phyloP scores from a whole-genome alignment of 1,140 invertebrate species.

The Homalodisca vitripennis region DNA sequence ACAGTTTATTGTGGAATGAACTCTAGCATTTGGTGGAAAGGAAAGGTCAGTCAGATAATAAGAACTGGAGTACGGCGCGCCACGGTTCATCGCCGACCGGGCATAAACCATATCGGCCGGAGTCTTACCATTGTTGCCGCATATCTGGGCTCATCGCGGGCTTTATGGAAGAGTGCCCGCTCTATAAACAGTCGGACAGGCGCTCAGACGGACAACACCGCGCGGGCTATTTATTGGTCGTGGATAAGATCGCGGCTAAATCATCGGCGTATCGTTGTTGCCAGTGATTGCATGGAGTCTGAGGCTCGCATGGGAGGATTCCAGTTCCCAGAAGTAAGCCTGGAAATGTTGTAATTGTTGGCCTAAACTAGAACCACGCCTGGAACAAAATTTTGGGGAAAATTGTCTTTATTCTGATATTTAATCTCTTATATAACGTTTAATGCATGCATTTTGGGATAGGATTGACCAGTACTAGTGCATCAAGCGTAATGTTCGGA shows the following conservation, averaged over 20 bases:
- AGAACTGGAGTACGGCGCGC: not conserved
- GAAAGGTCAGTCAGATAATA: slow-evolving; percentile 14
- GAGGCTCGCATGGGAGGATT: too few species aligned
- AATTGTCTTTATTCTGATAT: too few species aligned
- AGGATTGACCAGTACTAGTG: too few species aligned
- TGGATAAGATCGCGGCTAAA: slow-evolving; percentile 1
- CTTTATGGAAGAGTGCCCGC: slow-evolving; percentile 3
- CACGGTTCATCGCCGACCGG: not conserved
- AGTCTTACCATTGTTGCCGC: not conserved
- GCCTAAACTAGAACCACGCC: too few species aligned
- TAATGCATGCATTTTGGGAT: too few species aligned
- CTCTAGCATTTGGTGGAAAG: slow-evolving; percentile 15
- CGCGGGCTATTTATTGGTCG: too few species aligned
- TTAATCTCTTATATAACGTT: too few species aligned
- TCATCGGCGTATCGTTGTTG: slow-evolving; percentile 7
- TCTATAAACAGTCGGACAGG: slow-evolving; percentile 6
- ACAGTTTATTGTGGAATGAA: not conserved
- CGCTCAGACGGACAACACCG: too few species aligned
- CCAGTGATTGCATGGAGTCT: not conserved
- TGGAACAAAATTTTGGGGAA: too few species aligned
- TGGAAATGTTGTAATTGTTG: too few species aligned
- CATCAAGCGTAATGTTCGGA: too few species aligned
- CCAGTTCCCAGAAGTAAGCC: too few species aligned
- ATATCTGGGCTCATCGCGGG: not conserved
- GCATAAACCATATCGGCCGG: slow-evolving; percentile 5